Conservation (phyloP, 2,113 vertebrate genomes). For the Osmerus eperlanus region DNA sequence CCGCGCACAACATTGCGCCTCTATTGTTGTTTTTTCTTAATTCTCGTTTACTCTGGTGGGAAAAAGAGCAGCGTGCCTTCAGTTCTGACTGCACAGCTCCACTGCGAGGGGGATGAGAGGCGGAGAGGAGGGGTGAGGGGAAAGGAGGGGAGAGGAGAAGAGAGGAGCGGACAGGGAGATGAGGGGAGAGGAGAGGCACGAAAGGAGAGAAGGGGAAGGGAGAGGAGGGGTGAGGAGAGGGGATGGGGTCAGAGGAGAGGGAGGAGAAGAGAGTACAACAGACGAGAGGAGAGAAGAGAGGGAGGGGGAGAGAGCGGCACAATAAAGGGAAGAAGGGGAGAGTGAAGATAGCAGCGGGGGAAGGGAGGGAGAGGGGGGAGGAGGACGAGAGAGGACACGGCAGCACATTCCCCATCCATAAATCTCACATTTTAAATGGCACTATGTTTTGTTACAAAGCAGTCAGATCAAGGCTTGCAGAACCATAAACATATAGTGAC, state of each 20-base stretch:
- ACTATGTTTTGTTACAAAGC: no score
- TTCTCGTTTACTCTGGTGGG: slow-evolving; percentile 47
- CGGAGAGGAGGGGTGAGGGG: neutral
- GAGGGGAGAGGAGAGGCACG: slow-evolving; percentile 6
- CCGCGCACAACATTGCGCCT: slow-evolving; percentile 58
- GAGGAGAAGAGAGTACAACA: neutral
- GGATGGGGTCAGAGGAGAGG: neutral
- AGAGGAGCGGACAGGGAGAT: neutral
- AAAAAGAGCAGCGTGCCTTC: slow-evolving; percentile 52
- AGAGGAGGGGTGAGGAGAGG: neutral
- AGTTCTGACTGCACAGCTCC: slow-evolving; percentile 20
- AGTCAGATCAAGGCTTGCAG: no score
- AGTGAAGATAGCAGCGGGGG: no score
- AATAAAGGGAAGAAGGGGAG: no score
- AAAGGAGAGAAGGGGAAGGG: neutral
- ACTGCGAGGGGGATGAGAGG: slow-evolving; percentile 16
- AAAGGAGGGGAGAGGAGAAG: slow-evolving; percentile 4
- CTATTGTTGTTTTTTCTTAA: slow-evolving; percentile 42
- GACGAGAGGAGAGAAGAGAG: no score
- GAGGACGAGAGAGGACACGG: no score
- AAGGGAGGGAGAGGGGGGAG: no score
- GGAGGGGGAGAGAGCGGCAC: no score
- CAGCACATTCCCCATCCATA: no score
- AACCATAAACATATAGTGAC: no score
- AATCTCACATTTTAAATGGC: no score